Evolutionary conservation across 1,140 invertebrate species (phyloP), one percentile per base, ranked within the genome.

Genomic region (Rhagoletis zephyria): DNA sequence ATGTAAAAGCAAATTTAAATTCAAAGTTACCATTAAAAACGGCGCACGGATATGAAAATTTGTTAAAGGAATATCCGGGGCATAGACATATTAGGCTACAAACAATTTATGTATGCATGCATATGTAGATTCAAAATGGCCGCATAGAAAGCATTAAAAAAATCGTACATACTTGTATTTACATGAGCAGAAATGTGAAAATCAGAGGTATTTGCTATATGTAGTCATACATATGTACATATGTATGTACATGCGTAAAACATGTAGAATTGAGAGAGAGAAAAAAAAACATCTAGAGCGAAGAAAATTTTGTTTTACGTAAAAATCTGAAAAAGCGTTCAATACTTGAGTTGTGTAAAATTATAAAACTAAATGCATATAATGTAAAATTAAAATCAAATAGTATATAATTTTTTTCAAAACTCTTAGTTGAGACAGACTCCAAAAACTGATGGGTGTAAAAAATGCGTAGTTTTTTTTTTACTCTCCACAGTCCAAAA

Each of bases 31-130:
- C 9, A 77, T 74, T 40, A 64, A 86, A 81, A 87, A 60, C 30
- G 61, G 42, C 64, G 51, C 64, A 85, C 65, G 88, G 88, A 88
- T 88, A 88, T 88, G 88, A 77, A 87, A 87, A 88, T 88, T 88
- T 88, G 88, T 88, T 88, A 87, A 88, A 88, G 87, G 63, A 87
- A 88, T 88, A 87, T 88, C 86, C 88, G 45, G 86, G 19, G 59
- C 85, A 64, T 16, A 4, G 19, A 59, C 30, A 64, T 85, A 7
- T 56, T 56, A 56, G 51, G 51, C 51, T 63, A 60, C n/a, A 40
- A 60, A 65, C 9, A 85, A 85, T 59, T 65, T 74, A 87, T 45
- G 67, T 40, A 87, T 48, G 63, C 10, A 86, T 63, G 9, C 45
- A 86, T 42, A 30, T 40, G 40, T 67, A 67, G 30, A 67, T 67